phyloP scores from a whole-genome alignment of 1,140 invertebrate genomes.

The Plodia interpunctella region DNA sequence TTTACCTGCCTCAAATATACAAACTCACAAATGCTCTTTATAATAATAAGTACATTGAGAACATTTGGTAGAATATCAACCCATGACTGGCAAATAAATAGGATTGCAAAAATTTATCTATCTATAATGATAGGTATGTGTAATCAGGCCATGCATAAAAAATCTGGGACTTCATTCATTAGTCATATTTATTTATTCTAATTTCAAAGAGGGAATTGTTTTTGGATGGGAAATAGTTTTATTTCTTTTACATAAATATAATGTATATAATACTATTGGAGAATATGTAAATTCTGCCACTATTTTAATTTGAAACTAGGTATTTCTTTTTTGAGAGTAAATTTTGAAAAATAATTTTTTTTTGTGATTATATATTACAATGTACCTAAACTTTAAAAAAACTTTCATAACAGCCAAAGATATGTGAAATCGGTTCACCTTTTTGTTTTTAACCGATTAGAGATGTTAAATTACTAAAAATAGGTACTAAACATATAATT shows the following conservation, averaged over 20 bases:
- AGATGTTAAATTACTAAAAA: neutral
- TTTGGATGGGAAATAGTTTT: neutral
- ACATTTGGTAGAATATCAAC: too few species aligned
- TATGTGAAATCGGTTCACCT: neutral
- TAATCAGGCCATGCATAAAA: neutral
- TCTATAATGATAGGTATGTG: neutral
- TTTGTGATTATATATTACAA: neutral
- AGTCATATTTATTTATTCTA: neutral
- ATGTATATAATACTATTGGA: neutral
- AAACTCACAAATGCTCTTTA: too few species aligned
- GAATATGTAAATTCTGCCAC: neutral
- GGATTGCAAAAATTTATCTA: too few species aligned
- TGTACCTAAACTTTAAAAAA: neutral
- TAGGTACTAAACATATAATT: slow-evolving; percentile 17
- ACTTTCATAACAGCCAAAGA: neutral
- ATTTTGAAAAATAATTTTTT: neutral
- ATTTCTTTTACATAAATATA: neutral
- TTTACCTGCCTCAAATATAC: too few species aligned
- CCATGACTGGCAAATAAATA: too few species aligned
- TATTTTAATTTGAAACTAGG: neutral
- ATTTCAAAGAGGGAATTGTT: neutral
- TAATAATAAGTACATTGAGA: too few species aligned
- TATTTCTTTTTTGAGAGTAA: too few species aligned
- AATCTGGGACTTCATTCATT: neutral
- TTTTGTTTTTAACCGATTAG: neutral